These are phyloP conservation scores for Polypedilum vanderplanki DNA, from an alignment of 1,140 invertebrate species.

Conservation along the genomic window DNA sequence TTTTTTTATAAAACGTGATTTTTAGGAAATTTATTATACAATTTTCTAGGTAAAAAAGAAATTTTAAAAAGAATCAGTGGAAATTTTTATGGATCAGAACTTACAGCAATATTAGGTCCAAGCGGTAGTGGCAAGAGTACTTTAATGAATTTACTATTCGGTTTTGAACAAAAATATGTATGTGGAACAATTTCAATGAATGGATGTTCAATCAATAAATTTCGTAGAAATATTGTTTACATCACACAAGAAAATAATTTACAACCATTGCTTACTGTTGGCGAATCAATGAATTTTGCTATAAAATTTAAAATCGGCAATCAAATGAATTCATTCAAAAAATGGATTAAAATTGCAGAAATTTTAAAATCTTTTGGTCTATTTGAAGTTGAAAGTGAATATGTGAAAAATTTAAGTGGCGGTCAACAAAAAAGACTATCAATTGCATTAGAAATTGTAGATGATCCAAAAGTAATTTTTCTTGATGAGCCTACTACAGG, in stretches of 20 bases:
- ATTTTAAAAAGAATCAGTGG: constrained; percentile 56
- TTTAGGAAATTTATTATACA: too few relatives aligned
- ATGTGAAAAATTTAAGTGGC: constrained; percentile 70
- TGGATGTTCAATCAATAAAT: constrained; percentile 63
- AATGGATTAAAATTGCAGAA: constrained; percentile 48
- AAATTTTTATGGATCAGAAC: constrained; percentile 51
- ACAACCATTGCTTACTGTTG: constrained; percentile 75
- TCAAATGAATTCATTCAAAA: constrained; percentile 43
- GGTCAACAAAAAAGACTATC: constrained; percentile 87
- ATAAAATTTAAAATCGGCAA: constrained; percentile 76
- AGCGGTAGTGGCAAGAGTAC: constrained; percentile 72
- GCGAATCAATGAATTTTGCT: constrained; percentile 77
- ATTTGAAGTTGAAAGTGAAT: constrained; percentile 56
- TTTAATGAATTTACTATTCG: constrained; percentile 58
- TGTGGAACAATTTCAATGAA: constrained; percentile 66
- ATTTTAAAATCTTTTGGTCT: constrained; percentile 61
- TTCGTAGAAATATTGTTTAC: constrained; percentile 82
- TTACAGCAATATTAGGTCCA: constrained; percentile 72
- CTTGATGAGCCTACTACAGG: constrained; percentile 78
- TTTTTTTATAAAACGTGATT: too few relatives aligned
- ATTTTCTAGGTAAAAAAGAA: constrained; percentile 48
- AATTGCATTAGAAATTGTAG: constrained; percentile 85
- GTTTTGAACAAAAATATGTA: constrained; percentile 46
- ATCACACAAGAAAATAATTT: constrained; percentile 92
- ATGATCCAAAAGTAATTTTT: constrained; percentile 87